Conservation (phyloP, 2,888 invertebrate species). For the Aelia acuminata region DNA sequence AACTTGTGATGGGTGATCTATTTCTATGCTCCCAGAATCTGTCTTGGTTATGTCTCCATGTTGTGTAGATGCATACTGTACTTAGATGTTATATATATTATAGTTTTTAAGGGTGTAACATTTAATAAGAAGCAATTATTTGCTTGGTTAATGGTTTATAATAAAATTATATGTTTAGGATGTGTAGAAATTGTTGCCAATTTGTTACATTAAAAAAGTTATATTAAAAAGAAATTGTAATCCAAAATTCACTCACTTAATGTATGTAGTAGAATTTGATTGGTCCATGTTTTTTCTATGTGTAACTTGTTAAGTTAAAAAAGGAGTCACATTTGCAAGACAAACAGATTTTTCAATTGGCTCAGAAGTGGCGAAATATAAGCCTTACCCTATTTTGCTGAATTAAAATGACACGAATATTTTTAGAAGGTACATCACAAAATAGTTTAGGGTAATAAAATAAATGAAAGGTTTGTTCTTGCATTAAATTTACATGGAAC, state of each 20-base stretch:
- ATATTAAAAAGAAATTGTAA: constrained; percentile 65
- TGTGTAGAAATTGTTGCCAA: constrained; percentile 67
- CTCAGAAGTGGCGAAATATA: constrained; percentile 51
- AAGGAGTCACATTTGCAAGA: constrained; percentile 63
- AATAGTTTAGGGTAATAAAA: constrained; percentile 64
- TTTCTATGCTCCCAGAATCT: constrained; percentile 50
- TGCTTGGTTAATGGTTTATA: constrained; percentile 64
- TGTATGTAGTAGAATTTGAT: constrained; percentile 66
- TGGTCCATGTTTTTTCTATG: constrained; percentile 66
- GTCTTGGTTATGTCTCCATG: constrained; percentile 64
- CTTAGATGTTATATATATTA: constrained; percentile 62
- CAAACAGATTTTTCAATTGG: constrained; percentile 60
- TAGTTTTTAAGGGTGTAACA: constrained; percentile 54
- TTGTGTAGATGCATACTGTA: constrained; percentile 64
- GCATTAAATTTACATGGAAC: constrained; percentile 65
- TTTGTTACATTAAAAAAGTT: constrained; percentile 64
- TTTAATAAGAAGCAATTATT: constrained; percentile 63
- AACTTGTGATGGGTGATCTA: constrained; percentile 35
- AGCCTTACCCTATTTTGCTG: constrained; percentile 62
- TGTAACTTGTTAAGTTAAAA: constrained; percentile 64
- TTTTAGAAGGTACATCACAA: constrained; percentile 65
- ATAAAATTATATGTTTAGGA: constrained; percentile 64
- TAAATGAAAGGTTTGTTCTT: constrained; percentile 65
- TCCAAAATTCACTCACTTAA: constrained; percentile 65
- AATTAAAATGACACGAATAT: constrained; percentile 62